Base-by-base conservation (phyloP, 2,797 vertebrate species). In the Galaxias olidus region DNA sequence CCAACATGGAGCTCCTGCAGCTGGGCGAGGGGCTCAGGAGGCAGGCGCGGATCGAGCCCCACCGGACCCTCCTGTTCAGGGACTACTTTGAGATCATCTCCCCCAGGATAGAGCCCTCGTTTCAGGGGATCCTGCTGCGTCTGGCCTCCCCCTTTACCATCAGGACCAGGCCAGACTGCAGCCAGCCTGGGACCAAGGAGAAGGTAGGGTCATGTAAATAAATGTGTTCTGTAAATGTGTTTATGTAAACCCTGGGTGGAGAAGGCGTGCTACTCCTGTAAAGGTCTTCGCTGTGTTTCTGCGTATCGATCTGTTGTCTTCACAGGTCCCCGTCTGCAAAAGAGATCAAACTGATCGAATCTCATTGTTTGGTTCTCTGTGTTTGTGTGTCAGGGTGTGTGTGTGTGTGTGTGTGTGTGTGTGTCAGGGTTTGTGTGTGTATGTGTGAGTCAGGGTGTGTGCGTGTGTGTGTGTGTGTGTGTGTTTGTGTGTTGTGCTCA, bases 131-230 rank as follows among this genome's bases (percentile, higher is more conserved):
- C 66, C 90, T 99, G 19, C 83, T 96, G 81, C 91, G 95, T 69
- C 92, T 98, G 11, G 95, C 96, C 20, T 98, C 97, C 0, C 98
- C 98, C 0, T 99, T 99, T 84, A 95, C 98, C 69, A 98, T 99
- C 82, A 92, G 95, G 46, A 97, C 95, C 63, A 94, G 91, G 80
- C 93, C 93, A 0, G 95, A 97, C 45, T 87, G 88, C 65, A 90
- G 93, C 9, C 88, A 88, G 68, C 68, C 91, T 12, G 96, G 94
- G 79, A 93, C 89, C 87, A 95, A 94, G 84, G 97, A 99, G 75
- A 98, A 98, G 95, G 97, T 99, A 94, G 1, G 41, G 30, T 19
- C 6, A 14, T 14, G 20, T 47, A 4, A 11, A 30, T 41, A 13
- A 20, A 30, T 54, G 2, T 30, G 10, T 19, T 54, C 18, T 6